phyloP scores from a whole-genome alignment of 2,888 invertebrate genomes.

The Halictus quadricinctus region DNA sequence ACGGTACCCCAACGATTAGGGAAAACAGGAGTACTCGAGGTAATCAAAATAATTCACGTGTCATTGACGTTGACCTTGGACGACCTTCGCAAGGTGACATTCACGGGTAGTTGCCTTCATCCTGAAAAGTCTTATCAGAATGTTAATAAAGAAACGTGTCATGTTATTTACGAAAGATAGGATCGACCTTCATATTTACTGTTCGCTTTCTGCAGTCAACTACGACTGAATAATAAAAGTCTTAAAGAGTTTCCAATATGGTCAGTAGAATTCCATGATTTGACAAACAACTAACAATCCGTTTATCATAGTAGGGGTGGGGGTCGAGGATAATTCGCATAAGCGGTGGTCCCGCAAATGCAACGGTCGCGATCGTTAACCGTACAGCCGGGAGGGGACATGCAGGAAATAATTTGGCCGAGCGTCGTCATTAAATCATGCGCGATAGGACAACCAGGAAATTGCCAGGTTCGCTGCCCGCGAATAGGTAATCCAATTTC shows the following conservation, averaged over 20 bases:
- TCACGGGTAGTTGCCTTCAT: not conserved
- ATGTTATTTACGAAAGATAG: too few species aligned
- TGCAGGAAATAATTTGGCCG: slow-evolving; percentile 68
- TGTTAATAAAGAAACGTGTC: not conserved
- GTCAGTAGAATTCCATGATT: not conserved
- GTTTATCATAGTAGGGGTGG: slow-evolving; percentile 9
- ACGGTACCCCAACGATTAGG: too few species aligned
- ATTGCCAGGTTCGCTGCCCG: slow-evolving; percentile 65
- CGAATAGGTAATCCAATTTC: slow-evolving; percentile 65
- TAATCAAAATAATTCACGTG: not conserved
- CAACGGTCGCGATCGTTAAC: slow-evolving; percentile 57
- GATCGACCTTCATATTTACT: not conserved
- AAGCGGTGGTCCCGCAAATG: slow-evolving; percentile 23
- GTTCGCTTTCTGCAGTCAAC: too few species aligned
- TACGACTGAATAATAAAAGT: too few species aligned
- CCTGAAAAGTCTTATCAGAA: not conserved
- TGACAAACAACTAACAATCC: not conserved
- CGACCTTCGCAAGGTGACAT: not conserved
- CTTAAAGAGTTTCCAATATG: not conserved
- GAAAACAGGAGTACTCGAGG: too few species aligned
- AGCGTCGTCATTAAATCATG: slow-evolving; percentile 62
- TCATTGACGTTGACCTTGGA: not conserved
- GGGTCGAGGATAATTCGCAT: slow-evolving; percentile 37
- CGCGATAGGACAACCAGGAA: slow-evolving; percentile 55
- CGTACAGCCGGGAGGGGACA: slow-evolving; percentile 31